These are phyloP conservation scores for Donacobius atricapilla DNA, from an alignment of 2,113 vertebrate species.

Conservation along the genomic window DNA sequence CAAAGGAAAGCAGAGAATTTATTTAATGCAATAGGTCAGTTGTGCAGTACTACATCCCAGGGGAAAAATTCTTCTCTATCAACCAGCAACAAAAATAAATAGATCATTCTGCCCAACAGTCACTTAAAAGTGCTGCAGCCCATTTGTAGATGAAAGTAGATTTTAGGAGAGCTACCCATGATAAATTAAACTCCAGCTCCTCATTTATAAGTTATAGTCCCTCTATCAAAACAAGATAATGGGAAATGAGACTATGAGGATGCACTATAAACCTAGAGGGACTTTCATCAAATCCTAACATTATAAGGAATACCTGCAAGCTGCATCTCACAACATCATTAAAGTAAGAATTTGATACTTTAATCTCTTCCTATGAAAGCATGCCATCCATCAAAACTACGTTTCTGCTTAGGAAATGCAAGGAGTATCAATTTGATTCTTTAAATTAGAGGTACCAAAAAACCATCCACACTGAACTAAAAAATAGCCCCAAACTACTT, in stretches of 20 bases:
- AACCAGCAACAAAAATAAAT: slow-evolving; percentile 58
- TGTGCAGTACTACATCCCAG: background rate
- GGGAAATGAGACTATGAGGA: background rate
- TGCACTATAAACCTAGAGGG: background rate
- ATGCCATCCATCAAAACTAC: background rate
- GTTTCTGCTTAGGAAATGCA: background rate
- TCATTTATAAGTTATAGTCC: background rate
- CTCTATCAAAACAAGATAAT: slow-evolving; percentile 3
- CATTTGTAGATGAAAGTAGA: background rate
- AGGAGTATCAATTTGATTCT: background rate
- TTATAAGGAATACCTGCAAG: background rate
- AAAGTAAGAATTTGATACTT: background rate
- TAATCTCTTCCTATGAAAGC: background rate
- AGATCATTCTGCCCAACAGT: background rate
- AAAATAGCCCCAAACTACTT: background rate
- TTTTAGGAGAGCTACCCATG: slow-evolving; percentile 15
- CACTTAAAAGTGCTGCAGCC: slow-evolving; percentile 29
- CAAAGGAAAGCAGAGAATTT: slow-evolving; percentile 29
- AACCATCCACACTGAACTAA: background rate
- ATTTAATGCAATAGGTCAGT: slow-evolving; percentile 59
- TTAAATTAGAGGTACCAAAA: background rate
- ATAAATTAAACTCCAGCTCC: background rate
- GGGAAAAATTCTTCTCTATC: slow-evolving; percentile 46
- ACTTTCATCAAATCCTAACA: background rate
- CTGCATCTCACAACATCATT: background rate